Base-by-base conservation (phyloP, 2,888 invertebrate genomes). In the Melieria picta region DNA sequence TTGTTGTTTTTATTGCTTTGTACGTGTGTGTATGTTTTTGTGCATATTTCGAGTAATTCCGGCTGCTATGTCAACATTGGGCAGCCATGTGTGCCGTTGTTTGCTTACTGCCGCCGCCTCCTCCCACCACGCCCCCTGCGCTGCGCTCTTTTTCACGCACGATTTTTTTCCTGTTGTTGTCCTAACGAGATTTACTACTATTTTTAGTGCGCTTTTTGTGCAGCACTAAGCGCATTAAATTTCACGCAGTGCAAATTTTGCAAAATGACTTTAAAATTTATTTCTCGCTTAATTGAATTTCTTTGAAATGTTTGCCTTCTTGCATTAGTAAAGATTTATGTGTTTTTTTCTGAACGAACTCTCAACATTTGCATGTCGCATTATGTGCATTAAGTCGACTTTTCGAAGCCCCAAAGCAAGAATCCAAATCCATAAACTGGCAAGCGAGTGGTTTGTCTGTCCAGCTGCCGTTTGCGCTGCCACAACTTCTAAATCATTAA, bases 1-100 rank as follows among this genome's bases (percentile, higher is more conserved):
- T 10, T 45, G 63, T 65, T 65, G 65, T 7, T 65, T 46, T 46
- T 55, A n/a, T 65, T 56, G 65, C 45, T 66, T 66, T 58, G 9
- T 45, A 58, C 2, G n/a, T 52, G 30, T 46, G 45, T 65, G 52
- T 48, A 2, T n/a, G 9, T 63, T 50, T 65, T 3, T 65, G 16
- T 57, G 11, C 43, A 4, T 58, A 46, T 57, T 65, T 52, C 50
- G 60, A 67, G 67, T 67, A 61, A 67, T 67, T 60, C 67, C 60
- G 67, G 60, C 67, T 67, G 67, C 60, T 67, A 61, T 67, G 67
- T 67, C 67, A 67, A 67, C 67, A 60, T 60, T 67, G 67, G 67
- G 60, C 46, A 67, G 67, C 67, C 67, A 61, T 61, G 60, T 67
- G 67, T 67, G 67, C n/a, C 42, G 42, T 66, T 66, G 57, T 66